Conservation (phyloP, 2,888 invertebrate species). For the Flabesymbios commensalis region DNA sequence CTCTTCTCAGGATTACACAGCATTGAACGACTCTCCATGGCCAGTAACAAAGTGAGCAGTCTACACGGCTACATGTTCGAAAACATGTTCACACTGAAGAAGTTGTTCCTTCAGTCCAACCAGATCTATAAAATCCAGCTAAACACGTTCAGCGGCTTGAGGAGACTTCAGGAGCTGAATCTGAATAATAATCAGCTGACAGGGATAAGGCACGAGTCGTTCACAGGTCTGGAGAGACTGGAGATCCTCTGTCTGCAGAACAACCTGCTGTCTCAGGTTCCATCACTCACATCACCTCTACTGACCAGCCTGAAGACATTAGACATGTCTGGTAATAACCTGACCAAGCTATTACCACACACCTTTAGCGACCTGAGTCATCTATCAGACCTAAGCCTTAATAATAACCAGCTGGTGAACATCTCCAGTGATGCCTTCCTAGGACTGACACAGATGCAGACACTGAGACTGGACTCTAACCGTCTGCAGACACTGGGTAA, state of each 20-base stretch:
- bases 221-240: conserved; percentile 29
- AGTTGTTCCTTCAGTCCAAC: conserved; percentile 23
- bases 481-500: not conserved
- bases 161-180: conserved; percentile 21
- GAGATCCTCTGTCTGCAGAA: conserved; percentile 21
- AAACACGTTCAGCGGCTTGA: conserved; percentile 31
- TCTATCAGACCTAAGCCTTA: not conserved
- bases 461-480: not conserved
- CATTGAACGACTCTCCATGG: conserved; percentile 21
- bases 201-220: conserved; percentile 15
- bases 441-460: not conserved
- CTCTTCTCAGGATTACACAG: conserved; percentile 26
- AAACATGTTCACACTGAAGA: conserved; percentile 9
- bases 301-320: not conserved
- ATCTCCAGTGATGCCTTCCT: not conserved
- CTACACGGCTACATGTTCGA: conserved; percentile 20
- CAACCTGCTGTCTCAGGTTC: conserved; percentile 21
- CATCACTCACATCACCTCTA: conserved; percentile 15
- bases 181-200: conserved; percentile 24
- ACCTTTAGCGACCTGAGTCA: not conserved
- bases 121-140: conserved; percentile 21
- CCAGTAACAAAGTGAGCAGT: conserved; percentile 23
- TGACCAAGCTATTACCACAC: not conserved
- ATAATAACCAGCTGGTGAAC: not conserved
- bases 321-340: not conserved